Base-by-base conservation (phyloP, 2,113 vertebrate genomes). In the Syrmaticus mikado region DNA sequence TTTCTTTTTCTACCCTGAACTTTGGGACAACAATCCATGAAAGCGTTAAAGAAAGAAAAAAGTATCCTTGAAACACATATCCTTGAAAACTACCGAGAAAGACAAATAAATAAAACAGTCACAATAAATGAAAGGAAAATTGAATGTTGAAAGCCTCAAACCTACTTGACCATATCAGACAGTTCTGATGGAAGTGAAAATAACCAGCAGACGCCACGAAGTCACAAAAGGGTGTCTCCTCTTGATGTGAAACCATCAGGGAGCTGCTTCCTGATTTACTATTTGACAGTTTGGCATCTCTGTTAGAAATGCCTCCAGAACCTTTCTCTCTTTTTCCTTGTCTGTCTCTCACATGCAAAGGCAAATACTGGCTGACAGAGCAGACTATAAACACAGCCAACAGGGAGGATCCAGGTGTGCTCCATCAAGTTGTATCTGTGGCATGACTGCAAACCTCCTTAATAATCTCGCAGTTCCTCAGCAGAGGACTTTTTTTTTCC, bases 201-300 rank as follows among this genome's bases (percentile, higher is more conserved):
- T 91, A 92, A 85, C 64, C n/a, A 60, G 82, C 30, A 94, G 73
- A 66, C 2, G 2, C 57, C 1, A 3, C 10, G 25, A 9, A 94
- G 91, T 73, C 85, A 89, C 80, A 94, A 92, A 95, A 92, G 86
- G 67, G 85, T 91, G 80, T 92, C 94, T 97, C 89, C 50, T 61
- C 78, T 81, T 86, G 75, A 97, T 93, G 93, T 72, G 82, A 85
- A 77, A 61, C 85, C 94, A 82, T 89, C 82, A 92, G 91, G 91
- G 92, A 95, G 62, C 71, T 57, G 64, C 87, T 96, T 87, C 76
- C 36, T 16, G 22, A 95, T 93, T 77, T 87, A 82, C 57, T 92
- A 28, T 65, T 91, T 95, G 93, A 96, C 94, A 97, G 97, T 77
- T 95, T 93, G 93, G 96, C 84, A 90, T 96, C 93, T 97, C 89